These are phyloP conservation scores for Cyprinella venusta DNA, from an alignment of 2,797 vertebrate genomes.

Conservation along the genomic window DNA sequence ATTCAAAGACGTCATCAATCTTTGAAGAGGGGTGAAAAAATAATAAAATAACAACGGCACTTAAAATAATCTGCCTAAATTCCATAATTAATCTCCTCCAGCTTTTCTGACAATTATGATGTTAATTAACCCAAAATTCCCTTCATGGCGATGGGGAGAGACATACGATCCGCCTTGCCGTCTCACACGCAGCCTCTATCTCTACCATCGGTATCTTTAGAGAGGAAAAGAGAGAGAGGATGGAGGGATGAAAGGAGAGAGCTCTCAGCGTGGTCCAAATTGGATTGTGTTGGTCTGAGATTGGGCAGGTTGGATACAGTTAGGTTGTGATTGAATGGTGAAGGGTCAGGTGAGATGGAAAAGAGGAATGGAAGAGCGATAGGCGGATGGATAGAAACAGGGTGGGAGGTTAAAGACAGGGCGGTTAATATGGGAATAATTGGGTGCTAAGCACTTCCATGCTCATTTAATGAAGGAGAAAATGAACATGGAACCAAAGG, in stretches of 20 bases:
- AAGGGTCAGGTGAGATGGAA: constrained; percentile 36
- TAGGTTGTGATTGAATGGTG: constrained; percentile 14
- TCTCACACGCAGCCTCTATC: constrained; percentile 47
- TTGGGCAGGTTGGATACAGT: constrained; percentile 40
- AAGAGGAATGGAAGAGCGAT: constrained; percentile 25
- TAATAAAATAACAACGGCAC: constrained; percentile 64
- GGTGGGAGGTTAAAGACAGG: constrained; percentile 23
- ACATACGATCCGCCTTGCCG: constrained; percentile 51
- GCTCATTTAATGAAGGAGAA: constrained; percentile 17
- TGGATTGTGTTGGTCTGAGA: constrained; percentile 46
- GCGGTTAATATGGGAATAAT: constrained; percentile 41
- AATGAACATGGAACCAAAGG: constrained; percentile 28
- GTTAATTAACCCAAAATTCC: constrained; percentile 80
- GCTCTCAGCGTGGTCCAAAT: constrained; percentile 38
- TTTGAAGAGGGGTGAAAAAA: constrained; percentile 63
- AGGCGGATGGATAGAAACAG: constrained; percentile 23
- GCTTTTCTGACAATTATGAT: constrained; percentile 74
- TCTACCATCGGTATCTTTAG: constrained; percentile 42
- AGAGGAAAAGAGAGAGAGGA: constrained; percentile 35
- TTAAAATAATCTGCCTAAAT: constrained; percentile 77
- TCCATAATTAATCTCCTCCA: constrained; percentile 77
- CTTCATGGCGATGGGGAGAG: constrained; percentile 56
- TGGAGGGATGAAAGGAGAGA: constrained; percentile 12
- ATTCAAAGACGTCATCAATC: constrained; percentile 66
- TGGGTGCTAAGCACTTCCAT: constrained; percentile 34